Evolutionary conservation across 2,797 vertebrate species (phyloP).

Genomic region (Taeniopygia guttata): DNA sequence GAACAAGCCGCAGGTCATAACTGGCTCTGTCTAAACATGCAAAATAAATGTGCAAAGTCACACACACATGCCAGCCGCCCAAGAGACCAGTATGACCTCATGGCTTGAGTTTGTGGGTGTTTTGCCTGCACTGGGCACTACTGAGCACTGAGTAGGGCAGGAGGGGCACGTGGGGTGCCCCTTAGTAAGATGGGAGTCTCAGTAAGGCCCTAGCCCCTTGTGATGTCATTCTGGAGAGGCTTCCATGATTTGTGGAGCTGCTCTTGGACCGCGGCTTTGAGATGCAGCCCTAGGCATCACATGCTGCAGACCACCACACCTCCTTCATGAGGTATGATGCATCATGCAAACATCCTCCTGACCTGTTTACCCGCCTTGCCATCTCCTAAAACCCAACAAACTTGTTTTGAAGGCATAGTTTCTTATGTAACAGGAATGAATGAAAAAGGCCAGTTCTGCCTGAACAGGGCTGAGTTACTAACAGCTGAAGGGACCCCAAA

Average conservation of each 20-base stretch:
- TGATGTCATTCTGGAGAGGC: neutral
- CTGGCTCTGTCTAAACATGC: neutral
- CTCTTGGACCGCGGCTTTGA: fast-evolving
- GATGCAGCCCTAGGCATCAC: neutral
- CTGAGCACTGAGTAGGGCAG: neutral
- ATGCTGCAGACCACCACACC: neutral
- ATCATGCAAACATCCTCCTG: neutral
- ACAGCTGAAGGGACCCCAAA: neutral
- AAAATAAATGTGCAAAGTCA: neutral
- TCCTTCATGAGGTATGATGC: fast-evolving
- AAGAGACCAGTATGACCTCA: fast-evolving
- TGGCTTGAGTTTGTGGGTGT: fast-evolving
- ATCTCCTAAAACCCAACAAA: neutral
- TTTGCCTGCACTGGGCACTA: neutral
- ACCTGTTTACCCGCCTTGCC: neutral
- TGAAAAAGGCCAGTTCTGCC: neutral
- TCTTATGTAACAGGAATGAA: neutral
- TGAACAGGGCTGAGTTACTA: neutral
- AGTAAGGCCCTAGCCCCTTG: fast-evolving
- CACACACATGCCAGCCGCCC: fast-evolving
- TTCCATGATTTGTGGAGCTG: neutral
- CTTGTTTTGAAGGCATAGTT: neutral
- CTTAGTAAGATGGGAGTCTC: neutral
- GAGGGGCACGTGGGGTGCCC: fast-evolving
- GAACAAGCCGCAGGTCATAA: neutral